Base-by-base conservation (phyloP, 2,113 vertebrate genomes). In the Serinus canaria region DNA sequence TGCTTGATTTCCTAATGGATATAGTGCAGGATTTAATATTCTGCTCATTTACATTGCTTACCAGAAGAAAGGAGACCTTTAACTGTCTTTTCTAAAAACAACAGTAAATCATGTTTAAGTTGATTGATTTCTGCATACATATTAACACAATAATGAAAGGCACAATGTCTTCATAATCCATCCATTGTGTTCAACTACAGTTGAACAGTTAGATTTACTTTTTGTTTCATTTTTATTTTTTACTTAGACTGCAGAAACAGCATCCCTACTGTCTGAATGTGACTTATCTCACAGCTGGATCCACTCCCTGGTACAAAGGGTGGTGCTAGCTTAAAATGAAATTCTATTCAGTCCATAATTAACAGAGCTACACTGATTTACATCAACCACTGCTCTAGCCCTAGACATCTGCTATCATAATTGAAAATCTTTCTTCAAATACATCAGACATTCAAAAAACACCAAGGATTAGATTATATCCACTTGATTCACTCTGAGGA, bases 1-100 rank as follows among this genome's bases (percentile, higher is more conserved):
- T 60, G 89, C 90, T 96, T 81, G 87, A 94, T 92, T 96, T 95
- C 76, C 73, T 95, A 87, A 90, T 95, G 92, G 77, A 94, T 94
- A 70, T 27, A 44, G 82, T 47, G 77, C 53, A 83, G 95, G 80
- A 88, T 95, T 97, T 97, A 79, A 95, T 87, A 87, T 93, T 96
- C 91, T 90, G 73, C 33, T 60, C 79, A 86, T 95, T 94, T 89
- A 47, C 50, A 84, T 93, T 83, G 46, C 66, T 90, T 85, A 90
- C 62, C 81, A 74, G 82, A 83, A 91, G 73, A 92, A 82, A 72
- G 89, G 69, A 75, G 58, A 69, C 68, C 66, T 78, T 95, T 94
- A 89, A 86, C 69, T 59, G 58, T 46, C 77, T 91, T 58, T 79
- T 87, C 60, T 74, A 81, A 96, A 95, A 92, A 58, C 89, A 83